Evolutionary conservation across 2,797 vertebrate genomes (phyloP).

Genomic region (Enteromius fasciolatus): DNA sequence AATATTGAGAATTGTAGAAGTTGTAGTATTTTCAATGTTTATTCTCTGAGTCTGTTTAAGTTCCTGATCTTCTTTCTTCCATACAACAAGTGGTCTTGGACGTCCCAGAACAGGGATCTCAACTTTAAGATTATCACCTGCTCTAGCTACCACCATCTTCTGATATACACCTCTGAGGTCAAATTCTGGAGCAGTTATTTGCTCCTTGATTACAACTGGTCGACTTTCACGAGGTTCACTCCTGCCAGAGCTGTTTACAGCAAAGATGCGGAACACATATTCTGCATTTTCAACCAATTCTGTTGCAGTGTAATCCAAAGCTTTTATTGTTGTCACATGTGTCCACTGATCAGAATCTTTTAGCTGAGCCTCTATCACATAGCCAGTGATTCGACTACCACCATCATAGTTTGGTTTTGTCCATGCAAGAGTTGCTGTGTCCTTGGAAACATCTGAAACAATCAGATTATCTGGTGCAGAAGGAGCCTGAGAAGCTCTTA

Average conservation of each 20-base stretch:
- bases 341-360: constrained; percentile 93
- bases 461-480: constrained; percentile 93
- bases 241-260: constrained; percentile 94
- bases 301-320: constrained; percentile 87
- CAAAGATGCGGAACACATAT: constrained; percentile 97
- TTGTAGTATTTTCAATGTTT: constrained; percentile 90
- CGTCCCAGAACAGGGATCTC: constrained; percentile 96
- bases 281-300: constrained; percentile 93
- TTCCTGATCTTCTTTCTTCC: constrained; percentile 88
- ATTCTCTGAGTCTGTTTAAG: constrained; percentile 96
- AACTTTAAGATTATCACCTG: constrained; percentile 95
- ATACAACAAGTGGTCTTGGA: constrained; percentile 91
- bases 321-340: constrained; percentile 90
- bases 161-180: constrained; percentile 93
- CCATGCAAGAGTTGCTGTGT: constrained; percentile 93
- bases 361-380: constrained; percentile 95
- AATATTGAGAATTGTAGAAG: constrained; percentile 93
- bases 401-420: constrained; percentile 94
- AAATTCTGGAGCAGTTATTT: constrained; percentile 89
- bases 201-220: constrained; percentile 91
- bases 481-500: constrained; percentile 93
- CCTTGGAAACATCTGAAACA: constrained; percentile 90
- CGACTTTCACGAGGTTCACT: constrained; percentile 96
- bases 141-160: constrained; percentile 90
- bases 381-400: constrained; percentile 95